Evolutionary conservation across 2,888 invertebrate species (phyloP).

Genomic region (Euplexia lucipara): DNA sequence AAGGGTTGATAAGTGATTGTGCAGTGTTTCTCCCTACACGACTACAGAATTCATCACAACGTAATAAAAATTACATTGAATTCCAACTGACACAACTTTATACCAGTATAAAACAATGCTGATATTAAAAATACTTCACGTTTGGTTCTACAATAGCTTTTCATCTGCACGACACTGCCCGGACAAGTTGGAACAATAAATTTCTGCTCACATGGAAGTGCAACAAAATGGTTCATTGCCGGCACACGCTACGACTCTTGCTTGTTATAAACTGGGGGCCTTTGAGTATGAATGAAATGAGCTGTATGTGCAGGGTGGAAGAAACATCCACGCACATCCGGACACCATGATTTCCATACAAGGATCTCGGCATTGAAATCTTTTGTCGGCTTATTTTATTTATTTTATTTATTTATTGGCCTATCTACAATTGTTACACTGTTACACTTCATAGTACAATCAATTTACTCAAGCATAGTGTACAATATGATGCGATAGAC

Average conservation of each 20-base stretch:
- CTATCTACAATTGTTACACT: too few species aligned
- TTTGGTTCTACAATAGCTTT: slow-evolving; percentile 42
- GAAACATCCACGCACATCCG: too few species aligned
- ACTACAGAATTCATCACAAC: not conserved
- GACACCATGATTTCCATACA: too few species aligned
- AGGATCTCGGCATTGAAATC: too few species aligned
- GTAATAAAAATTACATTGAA: slow-evolving; percentile 3
- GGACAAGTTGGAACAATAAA: slow-evolving; percentile 62
- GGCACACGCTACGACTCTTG: slow-evolving; percentile 55
- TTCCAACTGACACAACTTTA: slow-evolving; percentile 4
- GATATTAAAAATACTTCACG: slow-evolving; percentile 59
- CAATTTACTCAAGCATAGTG: too few species aligned
- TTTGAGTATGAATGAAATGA: slow-evolving; percentile 24
- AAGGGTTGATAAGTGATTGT: too few species aligned
- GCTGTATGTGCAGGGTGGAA: too few species aligned
- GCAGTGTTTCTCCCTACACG: not conserved
- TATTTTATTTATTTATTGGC: too few species aligned
- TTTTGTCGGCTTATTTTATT: too few species aligned
- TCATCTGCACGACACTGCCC: slow-evolving; percentile 52
- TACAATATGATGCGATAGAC: too few species aligned
- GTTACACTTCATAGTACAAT: too few species aligned
- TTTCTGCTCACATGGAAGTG: slow-evolving; percentile 54
- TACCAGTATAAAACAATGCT: slow-evolving; percentile 38
- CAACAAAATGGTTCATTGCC: slow-evolving; percentile 60
- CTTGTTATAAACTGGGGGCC: slow-evolving; percentile 59